Evolutionary conservation across 2,888 invertebrate genomes (phyloP).

Genomic region (Anagyrus pseudococci): DNA sequence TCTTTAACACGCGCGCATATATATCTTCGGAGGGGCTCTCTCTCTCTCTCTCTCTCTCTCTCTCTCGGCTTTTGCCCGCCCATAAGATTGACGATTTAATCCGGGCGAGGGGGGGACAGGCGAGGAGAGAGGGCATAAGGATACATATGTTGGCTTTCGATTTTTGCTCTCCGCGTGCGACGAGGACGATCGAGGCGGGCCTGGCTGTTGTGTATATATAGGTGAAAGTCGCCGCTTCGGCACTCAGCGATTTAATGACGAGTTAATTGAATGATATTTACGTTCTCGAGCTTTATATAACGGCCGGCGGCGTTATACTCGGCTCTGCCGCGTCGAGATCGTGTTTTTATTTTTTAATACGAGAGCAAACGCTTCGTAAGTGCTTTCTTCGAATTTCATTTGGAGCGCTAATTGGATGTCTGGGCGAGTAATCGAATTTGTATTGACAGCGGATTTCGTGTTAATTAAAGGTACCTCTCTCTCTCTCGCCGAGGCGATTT

Average conservation of each 20-base stretch:
- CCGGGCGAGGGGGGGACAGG: no score
- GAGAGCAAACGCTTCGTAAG: background rate
- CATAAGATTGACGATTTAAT: constrained; percentile 34
- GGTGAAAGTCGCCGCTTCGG: constrained; percentile 22
- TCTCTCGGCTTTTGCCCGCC: background rate
- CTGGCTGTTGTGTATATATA: no score
- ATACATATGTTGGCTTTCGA: constrained; percentile 32
- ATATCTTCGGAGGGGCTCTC: constrained; percentile 23
- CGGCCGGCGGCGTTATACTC: background rate
- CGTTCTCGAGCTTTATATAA: constrained; percentile 19
- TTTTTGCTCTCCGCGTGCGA: constrained; percentile 25
- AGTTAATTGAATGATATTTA: constrained; percentile 38
- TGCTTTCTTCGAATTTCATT: constrained; percentile 6
- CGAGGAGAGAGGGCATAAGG: no score
- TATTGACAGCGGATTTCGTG: background rate
- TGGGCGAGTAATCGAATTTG: constrained; percentile 16
- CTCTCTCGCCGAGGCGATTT: no score
- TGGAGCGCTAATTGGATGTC: constrained; percentile 26
- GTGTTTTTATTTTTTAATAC: background rate
- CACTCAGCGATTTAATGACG: constrained; percentile 30
- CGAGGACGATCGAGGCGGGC: no score
- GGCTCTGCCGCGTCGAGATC: background rate
- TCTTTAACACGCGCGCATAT: constrained; percentile 25
- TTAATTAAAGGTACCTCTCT: constrained; percentile 22
- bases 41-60: background rate